These are phyloP conservation scores for Dexiosoma caninum DNA, from an alignment of 2,888 invertebrate species.

Conservation along the genomic window DNA sequence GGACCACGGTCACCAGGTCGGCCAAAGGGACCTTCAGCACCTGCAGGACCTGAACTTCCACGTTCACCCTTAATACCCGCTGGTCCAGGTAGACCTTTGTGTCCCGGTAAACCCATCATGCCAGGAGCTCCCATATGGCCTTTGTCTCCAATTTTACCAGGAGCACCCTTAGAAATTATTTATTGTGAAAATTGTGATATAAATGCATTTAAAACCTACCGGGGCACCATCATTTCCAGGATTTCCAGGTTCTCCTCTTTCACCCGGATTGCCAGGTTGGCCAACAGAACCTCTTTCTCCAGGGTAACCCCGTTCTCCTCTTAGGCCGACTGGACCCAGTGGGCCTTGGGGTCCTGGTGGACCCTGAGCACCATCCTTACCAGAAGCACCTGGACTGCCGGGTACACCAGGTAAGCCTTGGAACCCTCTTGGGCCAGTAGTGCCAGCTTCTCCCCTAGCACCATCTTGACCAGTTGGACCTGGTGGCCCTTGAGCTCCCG, in stretches of 20 bases:
- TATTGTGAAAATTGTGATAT: neutral
- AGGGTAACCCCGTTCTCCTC: slow-evolving; percentile 83
- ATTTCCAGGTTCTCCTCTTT: slow-evolving; percentile 79
- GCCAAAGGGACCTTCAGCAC: slow-evolving; percentile 85
- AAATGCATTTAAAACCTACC: slow-evolving; percentile 77
- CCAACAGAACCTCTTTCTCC: slow-evolving; percentile 87
- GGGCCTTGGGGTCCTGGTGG: slow-evolving; percentile 83
- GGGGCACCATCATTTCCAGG: slow-evolving; percentile 80
- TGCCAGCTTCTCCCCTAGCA: slow-evolving; percentile 86
- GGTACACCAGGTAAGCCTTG: slow-evolving; percentile 86
- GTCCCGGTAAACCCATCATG: slow-evolving; percentile 87
- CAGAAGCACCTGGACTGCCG: slow-evolving; percentile 85
- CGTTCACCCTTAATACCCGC: slow-evolving; percentile 83
- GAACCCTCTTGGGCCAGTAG: slow-evolving; percentile 85
- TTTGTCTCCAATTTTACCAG: slow-evolving; percentile 85
- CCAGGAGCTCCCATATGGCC: slow-evolving; percentile 88
- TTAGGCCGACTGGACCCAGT: slow-evolving; percentile 81
- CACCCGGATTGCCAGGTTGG: slow-evolving; percentile 78
- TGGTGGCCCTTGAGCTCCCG: slow-evolving; percentile 86
- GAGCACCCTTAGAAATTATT: slow-evolving; percentile 75
- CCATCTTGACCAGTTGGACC: slow-evolving; percentile 86
- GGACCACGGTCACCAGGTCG: slow-evolving; percentile 87
- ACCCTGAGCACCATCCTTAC: slow-evolving; percentile 90
- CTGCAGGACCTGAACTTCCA: slow-evolving; percentile 82
- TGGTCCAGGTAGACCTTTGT: slow-evolving; percentile 83